Evolutionary conservation across 92 coral and sea anemone species (phyloP).

Genomic region (Epizoanthus ramosus): DNA sequence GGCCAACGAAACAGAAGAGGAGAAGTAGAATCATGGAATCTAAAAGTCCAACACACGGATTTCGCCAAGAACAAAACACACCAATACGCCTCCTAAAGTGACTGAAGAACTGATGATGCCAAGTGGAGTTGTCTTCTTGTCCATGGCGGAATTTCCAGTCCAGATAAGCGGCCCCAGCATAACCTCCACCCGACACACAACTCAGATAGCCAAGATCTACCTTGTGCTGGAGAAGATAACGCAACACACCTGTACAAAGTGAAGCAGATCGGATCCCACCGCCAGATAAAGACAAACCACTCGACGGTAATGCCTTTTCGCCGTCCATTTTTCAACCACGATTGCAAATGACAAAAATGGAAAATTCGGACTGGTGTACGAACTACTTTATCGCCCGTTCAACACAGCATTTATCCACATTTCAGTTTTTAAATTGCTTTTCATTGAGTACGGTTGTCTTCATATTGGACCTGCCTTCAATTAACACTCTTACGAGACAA

Average conservation of each 20-base stretch:
- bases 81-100: slow-evolving; percentile 66
- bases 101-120: slow-evolving; percentile 67
- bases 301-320: background rate
- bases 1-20: slow-evolving; percentile 37
- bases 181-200: slow-evolving; percentile 81
- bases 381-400: too few species aligned
- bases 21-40: slow-evolving; percentile 51
- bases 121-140: slow-evolving; percentile 50
- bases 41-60: slow-evolving; percentile 55
- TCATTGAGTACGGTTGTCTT: background rate
- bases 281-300: slow-evolving; percentile 73
- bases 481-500: background rate
- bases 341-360: background rate
- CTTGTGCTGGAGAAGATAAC: slow-evolving; percentile 62
- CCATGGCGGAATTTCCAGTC: slow-evolving; percentile 75
- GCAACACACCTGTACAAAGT: slow-evolving; percentile 69
- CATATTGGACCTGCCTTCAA: background rate
- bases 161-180: slow-evolving; percentile 64
- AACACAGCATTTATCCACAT: background rate
- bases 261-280: slow-evolving; percentile 81
- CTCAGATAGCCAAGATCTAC: slow-evolving; percentile 63
- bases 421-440: background rate
- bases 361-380: background rate
- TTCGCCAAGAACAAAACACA: slow-evolving; percentile 60
- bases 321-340: slow-evolving; percentile 7